Base-by-base conservation (phyloP, 2,113 vertebrate species). In the Prochilodus magdalenae region DNA sequence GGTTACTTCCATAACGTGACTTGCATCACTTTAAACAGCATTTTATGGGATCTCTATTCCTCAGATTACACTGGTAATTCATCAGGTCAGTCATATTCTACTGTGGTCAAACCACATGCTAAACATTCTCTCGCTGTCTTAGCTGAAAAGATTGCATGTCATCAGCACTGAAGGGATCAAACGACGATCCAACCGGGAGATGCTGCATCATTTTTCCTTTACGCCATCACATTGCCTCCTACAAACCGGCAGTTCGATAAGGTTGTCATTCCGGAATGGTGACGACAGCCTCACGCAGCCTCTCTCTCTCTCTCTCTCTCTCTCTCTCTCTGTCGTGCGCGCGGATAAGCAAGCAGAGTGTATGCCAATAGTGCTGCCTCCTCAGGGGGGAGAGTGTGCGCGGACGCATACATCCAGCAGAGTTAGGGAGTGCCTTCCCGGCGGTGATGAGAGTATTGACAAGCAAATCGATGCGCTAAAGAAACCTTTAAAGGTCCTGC, bases 251-350 rank as follows among this genome's bases (percentile, higher is more conserved):
- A 63, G 89, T 86, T 92, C 93, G 87, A 92, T 91, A 83, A 89
- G 89, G 86, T 90, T 93, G 92, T 92, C 93, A 93, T 92, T 88
- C 81, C 84, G n/a, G 86, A 88, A 83, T 88, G 90, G 88, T 74
- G 88, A 83, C 85, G 87, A 90, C 86, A 84, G 80, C 83, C 80
- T 82, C 77, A 86, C 82, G 63, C n/a, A 59, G n/a, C 81, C 86
- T 82, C 83, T 79, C 36, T 36, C 36, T 36, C 36, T 3, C 7
- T 36, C 36, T 36, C 82, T 82, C 78, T 83, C 86, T 88, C 86
- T 84, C 89, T 60, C 53, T 76, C 33, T 60, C 53, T 59, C 87
- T 90, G 86, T 81, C 84, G 77, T 81, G 80, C 81, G 84, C 75
- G 85, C 86, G 87, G 87, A 92, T 92, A 91, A 93, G 90, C 89